Base-by-base conservation (phyloP, 2,797 vertebrate species). In the Cichlasoma orientale region DNA sequence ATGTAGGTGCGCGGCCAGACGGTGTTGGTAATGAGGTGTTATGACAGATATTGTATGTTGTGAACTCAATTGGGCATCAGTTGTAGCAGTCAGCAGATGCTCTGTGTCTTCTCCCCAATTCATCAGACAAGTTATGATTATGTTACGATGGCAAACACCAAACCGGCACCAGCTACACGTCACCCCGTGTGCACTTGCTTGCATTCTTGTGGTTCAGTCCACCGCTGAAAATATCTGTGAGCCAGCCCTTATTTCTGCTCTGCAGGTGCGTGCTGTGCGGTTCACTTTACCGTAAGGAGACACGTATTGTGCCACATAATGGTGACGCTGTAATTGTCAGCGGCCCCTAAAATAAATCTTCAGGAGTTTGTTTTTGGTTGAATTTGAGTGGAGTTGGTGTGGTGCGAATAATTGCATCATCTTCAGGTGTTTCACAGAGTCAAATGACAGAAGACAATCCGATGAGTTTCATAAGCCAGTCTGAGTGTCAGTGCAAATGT, bases 41-140 rank as follows among this genome's bases (percentile, higher is more conserved):
- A 82, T 89, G 80, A 89, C 79, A 31, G 72, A 84, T 86, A 75
- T 77, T 87, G 71, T 89, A 68, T 78, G 84, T 87, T 85, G 78
- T 82, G 66, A 54, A 80, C 79, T 85, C 79, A 88, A 55, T 75
- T 86, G 86, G 83, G 83, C 74, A 75, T 80, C 72, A 10, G 69
- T 85, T 82, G 74, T 79, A 76, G 57, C 55, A 56, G 55, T 75
- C 78, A 81, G 76, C 84, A 86, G 82, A 82, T 80, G 88, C 56
- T 23, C 5, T n/a, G 18, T 41, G 63, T 25, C 21, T 73, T 81
- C 83, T 56, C 52, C 70, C 21, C 73, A 68, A 86, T 91, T 89
- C 82, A 47, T 90, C 47, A 74, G 63, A 84, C 75, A 56, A 82
- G 84, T 82, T 66, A 63, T 44, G 55, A 88, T 85, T 81, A 66